Base-by-base conservation (phyloP, 2,888 invertebrate species). In the Epinotia nisella region DNA sequence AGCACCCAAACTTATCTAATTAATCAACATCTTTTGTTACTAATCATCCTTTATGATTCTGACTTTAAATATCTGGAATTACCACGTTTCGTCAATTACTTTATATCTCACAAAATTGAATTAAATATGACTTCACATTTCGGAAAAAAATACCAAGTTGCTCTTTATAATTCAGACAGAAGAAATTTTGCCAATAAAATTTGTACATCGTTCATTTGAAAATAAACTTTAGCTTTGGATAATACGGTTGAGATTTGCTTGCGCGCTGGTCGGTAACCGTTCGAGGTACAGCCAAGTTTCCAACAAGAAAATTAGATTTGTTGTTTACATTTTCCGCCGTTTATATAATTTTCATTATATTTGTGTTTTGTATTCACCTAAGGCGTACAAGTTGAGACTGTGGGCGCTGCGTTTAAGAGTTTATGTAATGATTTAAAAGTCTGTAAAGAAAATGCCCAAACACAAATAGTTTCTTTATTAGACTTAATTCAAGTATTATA, bases 221-320 rank as follows among this genome's bases (percentile, higher is more conserved):
- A 19, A 29, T n/a, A 15, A 24, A 60, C 65, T 60, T 49, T 60
- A 15, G 10, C 3, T 0, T 0, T 3, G n/a, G 11, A 39, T 53
- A 0, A 35, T 64, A 64, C 17, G 55, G 61, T 61, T 35, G 61
- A 61, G 15, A 45, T 56, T 49, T 29, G 64, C 21, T 24, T 24
- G 35, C n/a, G 19, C 15, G 24, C 29, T 62, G 56, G 19, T 51
- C 56, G 61, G 67, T 62, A 72, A 61, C 24, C 29, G 55, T 68
- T 58, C 49, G 51, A 29, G 51, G 39, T 39, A 41, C 62, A 41
- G 71, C 62, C 68, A 73, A 73, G 62, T 73, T 73, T 73, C 39
- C 35, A 73, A 72, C 41, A 60, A 71, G 72, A 39, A 73, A 73
- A 73, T 73, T 68, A 68, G 72, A 73, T 68, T 73, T 73, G 68